Percentiles rank a stretch among this genome's conserved stretches.
Conservation (phyloP, 2,113 vertebrate species). For the Prunella fulvescens region DNA sequence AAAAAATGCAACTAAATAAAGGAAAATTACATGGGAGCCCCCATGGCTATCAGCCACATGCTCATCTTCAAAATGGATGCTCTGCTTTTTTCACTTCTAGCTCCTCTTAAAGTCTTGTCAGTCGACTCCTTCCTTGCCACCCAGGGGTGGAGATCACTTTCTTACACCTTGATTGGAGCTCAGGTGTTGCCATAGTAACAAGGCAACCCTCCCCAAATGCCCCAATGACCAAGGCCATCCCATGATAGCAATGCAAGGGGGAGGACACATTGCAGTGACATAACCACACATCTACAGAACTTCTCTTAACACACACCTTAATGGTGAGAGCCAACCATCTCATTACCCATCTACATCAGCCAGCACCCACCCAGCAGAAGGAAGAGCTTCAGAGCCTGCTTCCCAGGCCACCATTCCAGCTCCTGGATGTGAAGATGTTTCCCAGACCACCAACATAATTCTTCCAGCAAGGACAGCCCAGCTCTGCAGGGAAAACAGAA, state of each 20-base stretch:
- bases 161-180: background rate
- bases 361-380: background rate
- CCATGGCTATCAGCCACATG: background rate
- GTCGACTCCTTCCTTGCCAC: background rate
- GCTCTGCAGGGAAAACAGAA: background rate
- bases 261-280: background rate
- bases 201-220: background rate
- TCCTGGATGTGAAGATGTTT: background rate
- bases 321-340: background rate
- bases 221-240: background rate
- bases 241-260: background rate
- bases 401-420: background rate
- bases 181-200: background rate
- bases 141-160: background rate
- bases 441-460: background rate
- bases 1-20: background rate
- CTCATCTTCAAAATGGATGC: background rate
- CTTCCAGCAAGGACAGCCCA: rapidly evolving
- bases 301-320: background rate
- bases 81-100: background rate
- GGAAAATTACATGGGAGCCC: background rate
- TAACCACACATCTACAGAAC: background rate
- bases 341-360: background rate
- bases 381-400: background rate
- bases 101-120: background rate